Evolutionary conservation across 2,888 invertebrate species (phyloP), one percentile per base, ranked within the genome.

Genomic region (Vannuccia rotundouncinata): DNA sequence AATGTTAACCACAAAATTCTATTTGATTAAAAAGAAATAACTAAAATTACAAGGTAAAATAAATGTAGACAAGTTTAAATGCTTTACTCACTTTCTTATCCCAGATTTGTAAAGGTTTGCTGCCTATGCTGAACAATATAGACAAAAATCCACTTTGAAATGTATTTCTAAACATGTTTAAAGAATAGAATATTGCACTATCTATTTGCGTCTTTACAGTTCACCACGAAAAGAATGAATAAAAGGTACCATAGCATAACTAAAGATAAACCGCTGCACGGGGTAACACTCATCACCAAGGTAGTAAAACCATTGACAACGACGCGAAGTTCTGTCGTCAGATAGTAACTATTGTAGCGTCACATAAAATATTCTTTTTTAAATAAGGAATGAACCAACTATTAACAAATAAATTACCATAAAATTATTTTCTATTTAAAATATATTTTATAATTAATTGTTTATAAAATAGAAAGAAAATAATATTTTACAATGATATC

Each of bases 121-220:
- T 90, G 82, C 90, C 90, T 83, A 90, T 89, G 84, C 89, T 89
- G 86, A 90, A 90, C 60, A 90, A 85, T 84, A 90, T 88, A 78
- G 90, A 90, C 82, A 90, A 85, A 82, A 90, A 88, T 81, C 90
- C 90, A 85, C 89, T 89, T 85, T 90, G 90, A 84, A 90, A 90
- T 82, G 90, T 90, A 84, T 90, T 90, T 85, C 89, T 89, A 84
- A 90, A 90, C 90, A 90, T 90, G 22, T 17, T 75, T 75, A 25
- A 1, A 22, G 2, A 22, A 28, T 22, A 22, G 2, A 22, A 22
- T 77, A 59, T 2, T 45, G 45, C 45, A 45, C 45, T 10, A 45
- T 10, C 17, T n/a, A 10, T 45, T 45, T 45, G 10, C 45, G 45
- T 45, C 45, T 45, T 45, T 45, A 5, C 17, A 45, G 45, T 45